phyloP scores from a whole-genome alignment of 2,797 vertebrate genomes.

The Pseudopleuronectes americanus region DNA sequence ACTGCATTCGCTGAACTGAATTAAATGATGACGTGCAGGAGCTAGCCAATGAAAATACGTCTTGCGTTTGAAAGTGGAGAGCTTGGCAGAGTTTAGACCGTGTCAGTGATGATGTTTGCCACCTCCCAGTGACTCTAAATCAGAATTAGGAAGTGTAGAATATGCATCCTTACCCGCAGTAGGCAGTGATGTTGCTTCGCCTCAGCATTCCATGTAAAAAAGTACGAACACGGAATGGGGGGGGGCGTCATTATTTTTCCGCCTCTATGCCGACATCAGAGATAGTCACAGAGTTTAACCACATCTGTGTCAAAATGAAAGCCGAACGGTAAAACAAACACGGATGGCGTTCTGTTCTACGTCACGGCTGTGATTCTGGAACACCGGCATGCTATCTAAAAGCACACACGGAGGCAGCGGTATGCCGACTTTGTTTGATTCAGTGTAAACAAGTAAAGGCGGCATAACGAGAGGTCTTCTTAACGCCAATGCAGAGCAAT shows the following conservation, averaged over 20 bases:
- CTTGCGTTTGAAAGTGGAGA: too few relatives aligned
- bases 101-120: too few relatives aligned
- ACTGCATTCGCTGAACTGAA: too few relatives aligned
- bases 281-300: neutral
- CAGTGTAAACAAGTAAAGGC: neutral
- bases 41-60: too few relatives aligned
- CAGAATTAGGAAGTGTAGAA: neutral
- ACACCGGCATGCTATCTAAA: neutral
- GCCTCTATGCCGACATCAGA: neutral
- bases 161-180: neutral
- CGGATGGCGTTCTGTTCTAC: neutral
- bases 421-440: neutral
- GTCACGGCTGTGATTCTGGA: neutral
- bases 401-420: neutral
- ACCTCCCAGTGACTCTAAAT: neutral
- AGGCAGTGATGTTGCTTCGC: neutral
- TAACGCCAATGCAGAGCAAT: neutral
- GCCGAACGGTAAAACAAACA: neutral
- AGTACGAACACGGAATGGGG: neutral
- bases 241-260: neutral
- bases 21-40: too few relatives aligned
- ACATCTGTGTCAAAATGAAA: too few relatives aligned
- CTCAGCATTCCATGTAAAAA: neutral
- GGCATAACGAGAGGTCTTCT: neutral
- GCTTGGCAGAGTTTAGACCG: too few relatives aligned